Conservation (phyloP, 2,888 invertebrate genomes). For the Antitype chi region DNA sequence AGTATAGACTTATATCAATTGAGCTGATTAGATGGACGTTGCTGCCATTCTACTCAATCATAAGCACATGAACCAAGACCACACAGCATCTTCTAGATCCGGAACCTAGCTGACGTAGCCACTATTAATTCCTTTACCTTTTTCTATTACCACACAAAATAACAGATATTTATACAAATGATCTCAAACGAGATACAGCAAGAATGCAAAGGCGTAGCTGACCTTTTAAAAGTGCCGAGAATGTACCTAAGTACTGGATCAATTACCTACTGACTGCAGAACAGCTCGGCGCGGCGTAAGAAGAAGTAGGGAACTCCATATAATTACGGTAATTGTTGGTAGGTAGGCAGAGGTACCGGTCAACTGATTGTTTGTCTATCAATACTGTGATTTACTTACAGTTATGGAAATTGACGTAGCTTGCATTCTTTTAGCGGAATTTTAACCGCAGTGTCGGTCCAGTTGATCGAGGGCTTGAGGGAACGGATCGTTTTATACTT, state of each 20-base stretch:
- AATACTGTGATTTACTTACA: constrained; percentile 55
- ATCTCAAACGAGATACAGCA: constrained; percentile 37
- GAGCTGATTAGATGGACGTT: not conserved
- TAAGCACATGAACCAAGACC: not conserved
- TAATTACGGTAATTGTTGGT: constrained; percentile 43
- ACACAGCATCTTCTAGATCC: not conserved
- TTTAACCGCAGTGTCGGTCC: constrained; percentile 48
- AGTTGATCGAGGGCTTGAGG: constrained; percentile 16
- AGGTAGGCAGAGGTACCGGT: constrained; percentile 26
- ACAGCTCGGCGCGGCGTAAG: constrained; percentile 20
- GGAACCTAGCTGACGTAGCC: not conserved
- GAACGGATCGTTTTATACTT: constrained; percentile 10
- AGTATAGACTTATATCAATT: not conserved
- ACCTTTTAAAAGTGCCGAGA: constrained; percentile 56
- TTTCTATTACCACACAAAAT: constrained; percentile 26
- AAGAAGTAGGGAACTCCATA: constrained; percentile 34
- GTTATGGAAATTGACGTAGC: constrained; percentile 50
- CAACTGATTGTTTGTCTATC: constrained; percentile 44
- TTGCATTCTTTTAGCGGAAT: constrained; percentile 52
- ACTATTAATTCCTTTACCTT: not conserved
- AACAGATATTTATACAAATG: constrained; percentile 46
- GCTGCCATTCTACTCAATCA: too few species aligned
- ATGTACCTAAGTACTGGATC: constrained; percentile 35
- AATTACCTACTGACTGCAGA: constrained; percentile 44
- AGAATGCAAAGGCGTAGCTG: constrained; percentile 56